These are phyloP conservation scores for Ichneumoninae sp. DNA, from an alignment of 2,888 invertebrate species.

Conservation along the genomic window DNA sequence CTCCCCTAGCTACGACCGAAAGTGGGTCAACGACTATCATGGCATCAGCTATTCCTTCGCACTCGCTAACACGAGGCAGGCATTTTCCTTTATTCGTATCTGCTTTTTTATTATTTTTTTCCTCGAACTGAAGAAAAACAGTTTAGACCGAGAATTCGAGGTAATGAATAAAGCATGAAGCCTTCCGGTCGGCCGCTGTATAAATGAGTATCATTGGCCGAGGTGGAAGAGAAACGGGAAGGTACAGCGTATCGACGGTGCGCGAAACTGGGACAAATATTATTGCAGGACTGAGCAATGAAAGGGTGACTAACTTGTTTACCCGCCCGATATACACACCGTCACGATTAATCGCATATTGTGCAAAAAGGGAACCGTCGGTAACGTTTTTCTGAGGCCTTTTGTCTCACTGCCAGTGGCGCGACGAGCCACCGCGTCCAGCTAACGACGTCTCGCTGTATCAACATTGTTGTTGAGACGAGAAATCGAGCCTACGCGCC, in stretches of 20 bases:
- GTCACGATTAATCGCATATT: neutral
- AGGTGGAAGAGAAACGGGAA: neutral
- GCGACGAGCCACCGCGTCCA: neutral
- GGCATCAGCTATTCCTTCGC: slow-evolving; percentile 36
- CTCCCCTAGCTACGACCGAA: slow-evolving; percentile 69
- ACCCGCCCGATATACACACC: neutral
- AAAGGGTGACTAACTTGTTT: slow-evolving; percentile 11
- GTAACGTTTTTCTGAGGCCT: neutral
- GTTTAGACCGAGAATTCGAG: slow-evolving; percentile 1
- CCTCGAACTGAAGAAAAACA: neutral
- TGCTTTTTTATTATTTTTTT: slow-evolving; percentile 12
- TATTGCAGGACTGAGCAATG: slow-evolving; percentile 8
- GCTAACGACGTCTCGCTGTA: neutral
- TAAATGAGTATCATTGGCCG: neutral
- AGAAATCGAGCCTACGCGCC: neutral
- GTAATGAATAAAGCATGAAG: slow-evolving; percentile 15
- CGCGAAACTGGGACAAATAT: slow-evolving; percentile 20
- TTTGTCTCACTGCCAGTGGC: neutral
- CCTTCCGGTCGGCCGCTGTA: neutral
- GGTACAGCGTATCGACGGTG: neutral
- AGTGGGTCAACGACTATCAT: slow-evolving; percentile 74
- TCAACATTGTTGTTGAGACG: neutral
- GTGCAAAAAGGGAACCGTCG: neutral
- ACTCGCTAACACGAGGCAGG: slow-evolving; percentile 1
- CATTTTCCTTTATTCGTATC: slow-evolving; percentile 8